A percentile compares a stretch with the other conserved stretches of the same genome.
phyloP scores from a whole-genome alignment of 2,113 vertebrate species.

The Sula dactylatra region DNA sequence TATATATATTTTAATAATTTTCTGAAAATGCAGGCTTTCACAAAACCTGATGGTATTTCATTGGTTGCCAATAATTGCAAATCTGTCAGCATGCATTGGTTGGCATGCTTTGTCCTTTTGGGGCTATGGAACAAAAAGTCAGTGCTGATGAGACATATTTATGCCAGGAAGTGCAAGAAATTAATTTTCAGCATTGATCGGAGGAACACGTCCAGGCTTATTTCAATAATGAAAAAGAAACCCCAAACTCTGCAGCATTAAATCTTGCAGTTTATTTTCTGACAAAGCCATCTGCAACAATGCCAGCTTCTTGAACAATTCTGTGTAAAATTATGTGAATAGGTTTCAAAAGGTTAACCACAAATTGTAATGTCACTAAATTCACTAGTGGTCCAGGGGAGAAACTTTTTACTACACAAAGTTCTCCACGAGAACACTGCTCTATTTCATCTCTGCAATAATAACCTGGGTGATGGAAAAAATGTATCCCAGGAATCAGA shows the following conservation, averaged over 20 bases:
- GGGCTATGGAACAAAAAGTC: constrained; percentile 8
- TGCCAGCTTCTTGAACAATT: not conserved
- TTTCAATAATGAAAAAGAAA: constrained; percentile 21
- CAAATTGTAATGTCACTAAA: not conserved
- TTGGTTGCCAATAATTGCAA: not conserved
- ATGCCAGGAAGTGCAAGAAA: constrained; percentile 58
- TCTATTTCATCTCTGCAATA: not conserved
- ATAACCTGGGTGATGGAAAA: not conserved
- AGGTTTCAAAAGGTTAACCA: not conserved
- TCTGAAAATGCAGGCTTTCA: not conserved
- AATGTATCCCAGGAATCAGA: not conserved
- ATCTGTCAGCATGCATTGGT: not conserved
- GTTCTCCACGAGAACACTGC: not conserved
- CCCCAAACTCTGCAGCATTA: not conserved
- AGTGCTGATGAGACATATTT: constrained; percentile 38
- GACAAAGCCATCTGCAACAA: not conserved
- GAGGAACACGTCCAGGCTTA: constrained; percentile 50
- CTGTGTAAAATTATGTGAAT: not conserved
- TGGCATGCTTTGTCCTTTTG: not conserved
- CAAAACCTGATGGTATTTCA: not conserved
- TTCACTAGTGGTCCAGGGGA: not conserved
- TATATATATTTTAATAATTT: not conserved
- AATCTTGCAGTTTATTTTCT: not conserved
- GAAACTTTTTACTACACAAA: not conserved
- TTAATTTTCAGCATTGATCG: constrained; percentile 65